A percentile compares a stretch with the other conserved stretches of the same genome.
Conservation (phyloP, 2,888 invertebrate genomes). For the Unio pictorum region DNA sequence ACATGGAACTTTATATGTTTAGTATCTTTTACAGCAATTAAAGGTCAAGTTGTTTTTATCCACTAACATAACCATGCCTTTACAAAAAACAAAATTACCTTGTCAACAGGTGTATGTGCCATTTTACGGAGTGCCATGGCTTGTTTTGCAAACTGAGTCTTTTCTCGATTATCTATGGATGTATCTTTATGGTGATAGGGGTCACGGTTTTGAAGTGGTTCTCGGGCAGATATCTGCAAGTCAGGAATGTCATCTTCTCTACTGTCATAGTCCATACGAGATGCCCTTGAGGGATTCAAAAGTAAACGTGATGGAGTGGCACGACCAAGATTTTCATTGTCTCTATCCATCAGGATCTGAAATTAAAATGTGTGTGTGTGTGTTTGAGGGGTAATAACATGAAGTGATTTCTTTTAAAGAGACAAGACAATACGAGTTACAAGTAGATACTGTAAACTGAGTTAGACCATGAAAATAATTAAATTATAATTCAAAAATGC, state of each 20-base stretch:
- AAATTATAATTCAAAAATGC: too few species aligned
- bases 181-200: slow-evolving; percentile 30
- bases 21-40: too few species aligned
- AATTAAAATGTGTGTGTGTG: not conserved
- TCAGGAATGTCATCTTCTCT: slow-evolving; percentile 36
- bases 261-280: slow-evolving; percentile 38
- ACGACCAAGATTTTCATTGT: slow-evolving; percentile 46
- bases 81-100: slow-evolving; percentile 20
- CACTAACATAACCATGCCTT: not conserved
- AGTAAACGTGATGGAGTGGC: slow-evolving; percentile 40
- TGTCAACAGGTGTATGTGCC: slow-evolving; percentile 54
- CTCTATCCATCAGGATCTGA: slow-evolving; percentile 43
- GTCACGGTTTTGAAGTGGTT: slow-evolving; percentile 45
- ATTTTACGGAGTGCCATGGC: slow-evolving; percentile 48
- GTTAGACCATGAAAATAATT: too few species aligned
- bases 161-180: slow-evolving; percentile 33
- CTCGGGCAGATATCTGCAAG: slow-evolving; percentile 44
- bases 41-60: too few species aligned
- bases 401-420: not conserved
- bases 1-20: too few species aligned
- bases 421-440: not conserved
- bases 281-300: slow-evolving; percentile 43
- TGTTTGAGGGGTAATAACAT: not conserved
- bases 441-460: not conserved
- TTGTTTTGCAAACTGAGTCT: slow-evolving; percentile 43